These are phyloP conservation scores for Zaprionus obscuricornis DNA, from an alignment of 2,888 invertebrate species.

Conservation along the genomic window DNA sequence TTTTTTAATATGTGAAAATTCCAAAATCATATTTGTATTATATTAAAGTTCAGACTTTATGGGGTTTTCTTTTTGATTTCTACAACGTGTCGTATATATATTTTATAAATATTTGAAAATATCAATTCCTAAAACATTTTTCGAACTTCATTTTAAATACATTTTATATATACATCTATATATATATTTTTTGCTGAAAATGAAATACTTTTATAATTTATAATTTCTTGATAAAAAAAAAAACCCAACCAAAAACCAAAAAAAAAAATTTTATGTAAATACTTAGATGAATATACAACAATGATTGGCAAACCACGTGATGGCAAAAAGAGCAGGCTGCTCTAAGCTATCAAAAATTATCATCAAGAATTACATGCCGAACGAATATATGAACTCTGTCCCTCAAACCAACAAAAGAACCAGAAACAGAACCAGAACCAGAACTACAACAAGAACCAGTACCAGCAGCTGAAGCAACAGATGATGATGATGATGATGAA, in stretches of 20 bases:
- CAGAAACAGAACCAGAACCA: slow-evolving; percentile 5
- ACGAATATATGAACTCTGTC: slow-evolving; percentile 25
- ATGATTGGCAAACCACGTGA: slow-evolving; percentile 84
- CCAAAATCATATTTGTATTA: slow-evolving; percentile 17
- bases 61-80: neutral
- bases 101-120: slow-evolving; percentile 5
- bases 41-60: slow-evolving; percentile 22
- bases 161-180: slow-evolving; percentile 34
- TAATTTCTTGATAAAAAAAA: slow-evolving; percentile 26
- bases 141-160: slow-evolving; percentile 5
- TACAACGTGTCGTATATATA: neutral
- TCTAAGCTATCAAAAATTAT: slow-evolving; percentile 73
- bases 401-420: slow-evolving; percentile 12
- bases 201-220: slow-evolving; percentile 38
- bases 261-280: slow-evolving; percentile 73
- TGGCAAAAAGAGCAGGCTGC: slow-evolving; percentile 84
- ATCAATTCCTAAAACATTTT: neutral
- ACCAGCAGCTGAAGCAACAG: slow-evolving; percentile 26
- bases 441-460: slow-evolving; percentile 9
- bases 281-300: slow-evolving; percentile 83
- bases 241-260: slow-evolving; percentile 58
- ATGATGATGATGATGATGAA: no score
- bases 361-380: slow-evolving; percentile 26
- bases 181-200: slow-evolving; percentile 34
- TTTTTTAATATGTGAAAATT: neutral